phyloP scores from a whole-genome alignment of 2,888 invertebrate genomes.

The Tenthredo mesomela region DNA sequence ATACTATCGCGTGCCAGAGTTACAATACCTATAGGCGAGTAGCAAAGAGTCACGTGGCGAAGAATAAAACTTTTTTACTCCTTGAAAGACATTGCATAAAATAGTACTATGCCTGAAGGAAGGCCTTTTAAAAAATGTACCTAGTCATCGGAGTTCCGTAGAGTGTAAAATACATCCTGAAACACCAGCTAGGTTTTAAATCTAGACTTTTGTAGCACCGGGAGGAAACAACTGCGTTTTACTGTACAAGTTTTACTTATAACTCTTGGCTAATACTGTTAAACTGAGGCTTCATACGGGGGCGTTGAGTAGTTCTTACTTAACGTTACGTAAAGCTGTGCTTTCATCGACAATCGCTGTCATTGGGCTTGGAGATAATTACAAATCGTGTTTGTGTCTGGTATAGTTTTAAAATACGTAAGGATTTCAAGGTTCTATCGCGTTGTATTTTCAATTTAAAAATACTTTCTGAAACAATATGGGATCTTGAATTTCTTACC shows the following conservation, averaged over 20 bases:
- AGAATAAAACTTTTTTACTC: not conserved
- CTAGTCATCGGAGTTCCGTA: not conserved
- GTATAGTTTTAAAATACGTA: slow-evolving; percentile 2
- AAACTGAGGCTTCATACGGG: not conserved
- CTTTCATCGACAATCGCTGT: not conserved
- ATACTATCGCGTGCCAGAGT: slow-evolving; percentile 29
- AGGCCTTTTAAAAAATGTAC: not conserved
- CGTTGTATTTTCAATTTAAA: not conserved
- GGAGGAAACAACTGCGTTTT: not conserved
- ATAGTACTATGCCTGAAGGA: not conserved
- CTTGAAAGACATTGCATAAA: slow-evolving; percentile 28
- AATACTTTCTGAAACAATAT: not conserved
- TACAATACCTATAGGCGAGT: not conserved
- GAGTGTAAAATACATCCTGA: slow-evolving; percentile 17
- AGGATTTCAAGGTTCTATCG: not conserved
- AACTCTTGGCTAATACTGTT: not conserved
- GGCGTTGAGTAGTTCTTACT: not conserved
- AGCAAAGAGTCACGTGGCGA: slow-evolving; percentile 31
- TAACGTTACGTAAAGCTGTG: slow-evolving; percentile 20
- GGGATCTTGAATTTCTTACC: not conserved
- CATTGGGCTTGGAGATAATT: not conserved
- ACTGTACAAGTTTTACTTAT: not conserved
- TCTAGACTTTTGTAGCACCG: not conserved
- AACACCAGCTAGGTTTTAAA: not conserved
- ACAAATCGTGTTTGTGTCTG: not conserved